Evolutionary conservation across 2,888 invertebrate species (phyloP), one percentile per base, ranked within the genome.

Genomic region (Pseudococcus longispinus): DNA sequence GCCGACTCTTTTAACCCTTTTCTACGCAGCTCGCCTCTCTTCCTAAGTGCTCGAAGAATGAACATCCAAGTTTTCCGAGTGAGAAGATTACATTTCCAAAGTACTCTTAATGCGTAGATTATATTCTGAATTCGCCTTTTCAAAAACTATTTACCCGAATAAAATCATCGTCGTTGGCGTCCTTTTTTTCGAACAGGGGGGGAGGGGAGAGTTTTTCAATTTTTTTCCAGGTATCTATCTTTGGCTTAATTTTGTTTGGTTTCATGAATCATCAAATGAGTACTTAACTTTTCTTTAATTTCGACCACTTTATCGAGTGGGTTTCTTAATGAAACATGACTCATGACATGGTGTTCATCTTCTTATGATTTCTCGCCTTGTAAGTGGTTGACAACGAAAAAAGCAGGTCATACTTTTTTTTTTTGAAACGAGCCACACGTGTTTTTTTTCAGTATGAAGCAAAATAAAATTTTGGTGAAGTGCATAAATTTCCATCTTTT

Each of bases 1-100:
- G 77, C 77, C 42, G 77, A 23, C 77, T 80, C 42, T 80, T 80
- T 80, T 80, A 80, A 80, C 77, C 77, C 77, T 80, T 80, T 80
- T 80, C 77, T 26, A 70, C 37, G 37, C 37, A 8, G 37, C 37
- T 55, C 60, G 20, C 29, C 18, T 32, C 32, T 74, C 77, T 6
- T 42, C 20, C 42, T 15, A 23, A 80, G 77, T 80, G 23, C 77
- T 80, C 77, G 18, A 42, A 80, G 42, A 80, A 80, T 80, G 77
- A 80, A 80, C 77, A 80, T 80, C 74, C 77, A 37, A 80, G 77
- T 80, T 80, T 80, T 80, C 42, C 77, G 77, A 37, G 42, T 80
- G 77, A 80, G 77, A 80, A 80, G 77, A 80, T 80, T 80, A 80
- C 77, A 80, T 80, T 80, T 80, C 77, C 42, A 80, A 80, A 80